Conservation (phyloP, 2,888 invertebrate species). For the Lithophane leautieri region DNA sequence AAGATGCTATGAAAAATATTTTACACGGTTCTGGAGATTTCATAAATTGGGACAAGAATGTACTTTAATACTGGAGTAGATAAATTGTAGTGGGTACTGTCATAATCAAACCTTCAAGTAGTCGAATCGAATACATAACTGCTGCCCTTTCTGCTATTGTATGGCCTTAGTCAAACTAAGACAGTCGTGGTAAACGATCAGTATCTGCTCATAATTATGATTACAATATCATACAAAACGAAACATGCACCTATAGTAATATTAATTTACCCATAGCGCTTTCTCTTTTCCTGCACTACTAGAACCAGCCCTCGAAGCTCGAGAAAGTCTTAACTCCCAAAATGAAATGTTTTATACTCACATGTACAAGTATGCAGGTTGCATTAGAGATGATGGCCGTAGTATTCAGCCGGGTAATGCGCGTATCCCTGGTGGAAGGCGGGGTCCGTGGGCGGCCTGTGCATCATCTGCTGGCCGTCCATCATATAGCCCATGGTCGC, state of each 20-base stretch:
- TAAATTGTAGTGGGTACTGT: not conserved
- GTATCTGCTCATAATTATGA: not conserved
- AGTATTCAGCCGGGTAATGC: conserved; percentile 97
- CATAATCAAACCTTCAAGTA: not conserved
- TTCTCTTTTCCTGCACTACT: not conserved
- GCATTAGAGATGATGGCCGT: conserved; percentile 97
- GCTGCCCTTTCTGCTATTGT: not conserved
- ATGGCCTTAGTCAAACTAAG: not conserved
- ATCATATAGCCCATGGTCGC: conserved; percentile 99
- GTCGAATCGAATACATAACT: conserved; percentile 9
- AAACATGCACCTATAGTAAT: not conserved
- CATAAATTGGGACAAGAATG: conserved; percentile 7
- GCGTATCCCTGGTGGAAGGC: conserved; percentile 98
- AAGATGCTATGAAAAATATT: conserved; percentile 32
- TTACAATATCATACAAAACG: not conserved
- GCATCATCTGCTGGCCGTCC: conserved; percentile 99
- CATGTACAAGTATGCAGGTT: conserved; percentile 85
- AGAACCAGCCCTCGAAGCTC: not conserved
- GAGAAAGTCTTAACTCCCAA: not conserved
- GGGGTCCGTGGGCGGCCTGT: conserved; percentile 97
- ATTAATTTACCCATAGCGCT: not conserved
- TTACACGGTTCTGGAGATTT: conserved; percentile 10
- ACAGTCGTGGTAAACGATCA: conserved; percentile 10
- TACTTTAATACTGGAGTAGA: conserved; percentile 5
- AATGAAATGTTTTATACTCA: conserved; percentile 73